Evolutionary conservation across 1,140 invertebrate genomes (phyloP).

Genomic region (Zaprionus kolodkinae): DNA sequence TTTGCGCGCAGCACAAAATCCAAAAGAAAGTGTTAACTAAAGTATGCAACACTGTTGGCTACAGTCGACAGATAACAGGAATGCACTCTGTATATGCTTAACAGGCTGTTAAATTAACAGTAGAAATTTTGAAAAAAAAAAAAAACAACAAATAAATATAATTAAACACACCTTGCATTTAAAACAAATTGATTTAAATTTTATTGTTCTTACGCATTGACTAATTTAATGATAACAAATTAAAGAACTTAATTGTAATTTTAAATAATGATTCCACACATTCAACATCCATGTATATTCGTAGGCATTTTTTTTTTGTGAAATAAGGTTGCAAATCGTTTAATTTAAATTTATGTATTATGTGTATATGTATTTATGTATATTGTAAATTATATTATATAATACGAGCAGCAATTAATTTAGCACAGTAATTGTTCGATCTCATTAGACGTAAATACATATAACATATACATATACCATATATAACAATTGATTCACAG

Average conservation of each 20-base stretch:
- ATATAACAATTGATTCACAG: slow-evolving; percentile 79
- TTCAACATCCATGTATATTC: slow-evolving; percentile 24
- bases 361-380: slow-evolving; percentile 7
- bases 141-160: too few relatives aligned
- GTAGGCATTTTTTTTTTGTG: background rate
- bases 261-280: slow-evolving; percentile 17
- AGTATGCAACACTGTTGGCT: too few relatives aligned
- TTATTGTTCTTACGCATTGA: slow-evolving; percentile 36
- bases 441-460: slow-evolving; percentile 49
- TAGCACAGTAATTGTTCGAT: slow-evolving; percentile 36
- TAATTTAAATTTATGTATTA: slow-evolving; percentile 26
- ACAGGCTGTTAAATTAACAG: too few relatives aligned
- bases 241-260: slow-evolving; percentile 37
- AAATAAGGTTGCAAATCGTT: slow-evolving; percentile 37
- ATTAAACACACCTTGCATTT: background rate
- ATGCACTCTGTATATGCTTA: too few relatives aligned
- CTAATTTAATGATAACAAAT: slow-evolving; percentile 44
- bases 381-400: slow-evolving; percentile 61
- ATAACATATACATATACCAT: slow-evolving; percentile 45
- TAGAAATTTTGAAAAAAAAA: too few relatives aligned
- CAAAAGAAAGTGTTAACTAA: too few relatives aligned
- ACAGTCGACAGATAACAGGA: too few relatives aligned
- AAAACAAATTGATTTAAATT: slow-evolving; percentile 34
- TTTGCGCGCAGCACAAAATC: too few relatives aligned
- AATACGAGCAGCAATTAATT: slow-evolving; percentile 38